A percentile compares a stretch with the other conserved stretches of the same genome.
Conservation (phyloP, 2,113 vertebrate species). For the Mobula birostris region DNA sequence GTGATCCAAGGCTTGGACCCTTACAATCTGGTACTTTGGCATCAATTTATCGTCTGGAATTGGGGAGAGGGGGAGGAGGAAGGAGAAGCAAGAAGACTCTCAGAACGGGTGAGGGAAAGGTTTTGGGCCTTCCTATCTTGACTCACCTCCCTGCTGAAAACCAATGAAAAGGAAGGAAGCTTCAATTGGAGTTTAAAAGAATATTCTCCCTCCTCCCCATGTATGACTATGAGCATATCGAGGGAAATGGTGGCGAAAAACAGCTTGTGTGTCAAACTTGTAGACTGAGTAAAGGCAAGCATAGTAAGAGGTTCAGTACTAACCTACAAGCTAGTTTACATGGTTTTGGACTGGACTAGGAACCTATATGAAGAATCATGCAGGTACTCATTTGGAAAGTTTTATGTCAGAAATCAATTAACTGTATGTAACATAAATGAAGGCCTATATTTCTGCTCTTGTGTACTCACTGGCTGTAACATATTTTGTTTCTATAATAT, state of each 20-base stretch:
- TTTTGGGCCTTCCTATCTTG: too few relatives aligned
- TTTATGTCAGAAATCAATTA: slow-evolving; percentile 7
- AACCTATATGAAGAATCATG: slow-evolving; percentile 19
- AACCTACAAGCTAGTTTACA: slow-evolving; percentile 9
- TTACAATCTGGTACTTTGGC: neutral
- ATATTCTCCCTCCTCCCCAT: too few relatives aligned
- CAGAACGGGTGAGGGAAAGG: neutral
- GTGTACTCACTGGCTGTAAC: slow-evolving; percentile 13
- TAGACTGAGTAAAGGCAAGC: neutral
- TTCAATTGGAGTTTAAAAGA: neutral
- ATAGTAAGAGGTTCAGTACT: neutral
- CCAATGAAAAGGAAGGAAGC: neutral
- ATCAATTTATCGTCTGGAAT: neutral
- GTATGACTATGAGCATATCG: neutral
- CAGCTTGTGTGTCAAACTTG: neutral
- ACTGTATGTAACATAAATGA: slow-evolving; percentile 24
- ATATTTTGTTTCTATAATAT: slow-evolving; percentile 12
- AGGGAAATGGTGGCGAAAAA: neutral
- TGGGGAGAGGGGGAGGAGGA: neutral
- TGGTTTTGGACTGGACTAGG: neutral
- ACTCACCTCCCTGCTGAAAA: neutral
- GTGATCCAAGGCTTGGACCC: neutral
- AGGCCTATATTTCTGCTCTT: slow-evolving; percentile 9
- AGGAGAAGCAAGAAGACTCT: neutral
- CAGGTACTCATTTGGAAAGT: slow-evolving; percentile 7